phyloP scores from a whole-genome alignment of 2,888 invertebrate genomes.

The Chrysolina haemoptera region DNA sequence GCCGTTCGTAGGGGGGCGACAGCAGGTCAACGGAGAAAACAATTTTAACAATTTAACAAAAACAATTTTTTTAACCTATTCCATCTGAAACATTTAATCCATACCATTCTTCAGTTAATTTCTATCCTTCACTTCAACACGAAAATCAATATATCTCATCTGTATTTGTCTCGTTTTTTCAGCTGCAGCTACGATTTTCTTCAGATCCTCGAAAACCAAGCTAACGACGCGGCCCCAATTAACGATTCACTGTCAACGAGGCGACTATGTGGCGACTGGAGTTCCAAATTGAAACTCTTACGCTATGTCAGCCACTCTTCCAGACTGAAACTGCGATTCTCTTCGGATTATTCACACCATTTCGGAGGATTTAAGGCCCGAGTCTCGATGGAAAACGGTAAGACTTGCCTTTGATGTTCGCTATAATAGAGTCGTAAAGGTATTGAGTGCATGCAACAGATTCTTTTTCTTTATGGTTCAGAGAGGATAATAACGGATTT shows the following conservation, averaged over 20 bases:
- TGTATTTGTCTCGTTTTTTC: slow-evolving; percentile 54
- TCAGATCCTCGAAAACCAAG: slow-evolving; percentile 74
- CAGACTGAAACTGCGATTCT: slow-evolving; percentile 78
- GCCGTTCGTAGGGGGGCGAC: no score
- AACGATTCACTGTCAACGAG: slow-evolving; percentile 44
- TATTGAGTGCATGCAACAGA: slow-evolving; percentile 18
- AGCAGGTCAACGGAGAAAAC: no score
- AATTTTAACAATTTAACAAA: no score
- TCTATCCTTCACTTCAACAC: background rate
- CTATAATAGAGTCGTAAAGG: background rate
- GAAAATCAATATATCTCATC: background rate
- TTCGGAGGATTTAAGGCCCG: slow-evolving; percentile 83
- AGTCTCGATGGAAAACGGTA: slow-evolving; percentile 82
- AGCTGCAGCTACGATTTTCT: slow-evolving; percentile 88
- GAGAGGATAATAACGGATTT: background rate
- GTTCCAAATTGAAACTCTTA: slow-evolving; percentile 81
- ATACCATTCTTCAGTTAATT: background rate
- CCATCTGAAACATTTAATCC: no score
- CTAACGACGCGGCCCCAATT: slow-evolving; percentile 60
- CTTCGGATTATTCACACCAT: slow-evolving; percentile 84
- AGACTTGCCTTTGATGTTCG: slow-evolving; percentile 64
- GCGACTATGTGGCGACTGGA: slow-evolving; percentile 86
- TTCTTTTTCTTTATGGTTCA: background rate
- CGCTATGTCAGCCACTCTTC: slow-evolving; percentile 77
- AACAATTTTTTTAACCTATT: no score